Evolutionary conservation across 1,140 invertebrate genomes (phyloP).

Genomic region (Papilio polyxenes): DNA sequence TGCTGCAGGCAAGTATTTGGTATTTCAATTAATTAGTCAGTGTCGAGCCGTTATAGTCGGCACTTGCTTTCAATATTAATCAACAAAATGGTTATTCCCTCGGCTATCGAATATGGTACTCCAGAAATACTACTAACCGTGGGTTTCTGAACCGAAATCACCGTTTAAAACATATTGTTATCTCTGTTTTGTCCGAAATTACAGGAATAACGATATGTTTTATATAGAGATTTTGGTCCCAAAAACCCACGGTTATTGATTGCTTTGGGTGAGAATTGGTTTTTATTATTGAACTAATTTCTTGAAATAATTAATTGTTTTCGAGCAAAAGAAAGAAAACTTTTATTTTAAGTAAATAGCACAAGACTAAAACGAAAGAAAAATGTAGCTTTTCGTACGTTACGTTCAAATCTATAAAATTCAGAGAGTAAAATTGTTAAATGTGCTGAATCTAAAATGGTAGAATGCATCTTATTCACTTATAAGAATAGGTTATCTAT

Average conservation of each 20-base stretch:
- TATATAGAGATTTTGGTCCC: too few species aligned
- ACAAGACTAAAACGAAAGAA: not conserved
- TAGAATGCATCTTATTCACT: not conserved
- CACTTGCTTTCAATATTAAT: conserved; percentile 19
- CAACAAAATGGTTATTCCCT: conserved; percentile 12
- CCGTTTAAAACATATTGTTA: too few species aligned
- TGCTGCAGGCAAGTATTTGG: conserved; percentile 13
- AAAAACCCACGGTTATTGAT: too few species aligned
- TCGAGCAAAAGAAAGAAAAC: not conserved
- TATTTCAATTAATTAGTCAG: conserved; percentile 22
- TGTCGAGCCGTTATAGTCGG: conserved; percentile 19
- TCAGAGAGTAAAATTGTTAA: conserved; percentile 10
- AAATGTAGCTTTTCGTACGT: not conserved
- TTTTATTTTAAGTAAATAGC: not conserved
- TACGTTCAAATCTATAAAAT: conserved; percentile 1
- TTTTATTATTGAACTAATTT: not conserved
- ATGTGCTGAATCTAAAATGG: conserved; percentile 11
- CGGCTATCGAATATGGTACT: not conserved
- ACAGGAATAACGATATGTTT: too few species aligned
- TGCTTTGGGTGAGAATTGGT: not conserved
- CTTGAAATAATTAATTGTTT: not conserved
- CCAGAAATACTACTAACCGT: not conserved
- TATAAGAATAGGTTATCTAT: conserved; percentile 17
- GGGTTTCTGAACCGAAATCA: too few species aligned
- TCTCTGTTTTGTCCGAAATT: too few species aligned